These are phyloP conservation scores for Tragelaphus scriptus DNA, from an alignment of 2,113 vertebrate species.

Conservation along the genomic window DNA sequence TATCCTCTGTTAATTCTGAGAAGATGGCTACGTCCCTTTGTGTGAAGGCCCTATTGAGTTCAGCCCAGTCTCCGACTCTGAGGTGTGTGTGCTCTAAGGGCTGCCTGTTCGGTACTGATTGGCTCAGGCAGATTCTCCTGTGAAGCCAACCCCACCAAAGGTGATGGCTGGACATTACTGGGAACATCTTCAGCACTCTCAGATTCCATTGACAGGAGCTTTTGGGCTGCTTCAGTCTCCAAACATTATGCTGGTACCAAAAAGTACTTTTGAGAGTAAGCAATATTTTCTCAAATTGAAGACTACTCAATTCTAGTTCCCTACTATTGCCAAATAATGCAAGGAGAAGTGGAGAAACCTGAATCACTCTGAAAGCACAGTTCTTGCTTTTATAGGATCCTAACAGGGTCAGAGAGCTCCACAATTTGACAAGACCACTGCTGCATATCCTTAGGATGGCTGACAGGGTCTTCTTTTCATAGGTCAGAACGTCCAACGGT, in stretches of 20 bases:
- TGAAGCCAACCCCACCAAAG: conserved; percentile 51
- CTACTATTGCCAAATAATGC: conserved; percentile 92
- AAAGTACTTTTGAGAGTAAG: neutral
- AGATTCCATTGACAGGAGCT: neutral
- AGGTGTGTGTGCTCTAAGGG: conserved; percentile 49
- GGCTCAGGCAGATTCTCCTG: neutral
- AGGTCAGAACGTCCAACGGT: conserved; percentile 86
- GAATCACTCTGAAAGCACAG: conserved; percentile 91
- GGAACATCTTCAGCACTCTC: conserved; percentile 64
- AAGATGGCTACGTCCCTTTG: conserved; percentile 85
- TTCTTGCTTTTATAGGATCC: conserved; percentile 86
- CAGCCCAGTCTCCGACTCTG: conserved; percentile 86
- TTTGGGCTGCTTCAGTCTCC: neutral
- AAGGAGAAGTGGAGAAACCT: conserved; percentile 95
- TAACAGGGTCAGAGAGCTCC: conserved; percentile 92
- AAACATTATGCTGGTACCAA: neutral
- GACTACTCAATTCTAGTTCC: conserved; percentile 82
- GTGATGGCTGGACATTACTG: neutral
- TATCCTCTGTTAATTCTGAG: conserved; percentile 90
- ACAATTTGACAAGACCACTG: conserved; percentile 91
- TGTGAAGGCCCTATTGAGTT: conserved; percentile 88
- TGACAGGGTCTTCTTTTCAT: conserved; percentile 80
- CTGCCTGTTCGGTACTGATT: rapidly evolving
- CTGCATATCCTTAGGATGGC: conserved; percentile 85
- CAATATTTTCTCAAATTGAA: neutral